A percentile compares a stretch with the other conserved stretches of the same genome.
These are phyloP conservation scores for Suillia variegata DNA, from an alignment of 2,888 invertebrate genomes.

Conservation along the genomic window DNA sequence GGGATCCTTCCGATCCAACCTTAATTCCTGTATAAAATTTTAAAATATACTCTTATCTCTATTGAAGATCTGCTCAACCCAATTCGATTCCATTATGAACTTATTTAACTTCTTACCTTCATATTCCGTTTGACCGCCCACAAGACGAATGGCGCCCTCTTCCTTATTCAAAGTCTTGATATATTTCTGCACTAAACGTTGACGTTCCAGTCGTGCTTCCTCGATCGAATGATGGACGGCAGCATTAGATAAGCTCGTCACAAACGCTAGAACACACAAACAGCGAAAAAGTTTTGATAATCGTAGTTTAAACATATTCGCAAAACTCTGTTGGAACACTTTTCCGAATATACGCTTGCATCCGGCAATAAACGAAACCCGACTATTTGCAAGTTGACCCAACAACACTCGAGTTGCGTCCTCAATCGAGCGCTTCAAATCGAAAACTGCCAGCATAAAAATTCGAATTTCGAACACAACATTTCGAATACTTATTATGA, in stretches of 20 bases:
- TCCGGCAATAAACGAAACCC: slow-evolving; percentile 25
- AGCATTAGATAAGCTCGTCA: slow-evolving; percentile 20
- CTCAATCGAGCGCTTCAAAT: too few species aligned
- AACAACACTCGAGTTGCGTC: neutral
- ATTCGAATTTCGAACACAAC: neutral
- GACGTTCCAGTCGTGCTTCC: slow-evolving; percentile 60
- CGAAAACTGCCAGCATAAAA: neutral
- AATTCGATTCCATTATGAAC: too few species aligned
- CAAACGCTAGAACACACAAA: neutral
- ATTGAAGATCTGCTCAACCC: too few species aligned
- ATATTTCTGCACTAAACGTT: slow-evolving; percentile 71
- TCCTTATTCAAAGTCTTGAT: slow-evolving; percentile 73
- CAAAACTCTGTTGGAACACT: neutral
- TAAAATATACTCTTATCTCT: too few species aligned
- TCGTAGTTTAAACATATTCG: too few species aligned
- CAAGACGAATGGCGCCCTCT: slow-evolving; percentile 75
- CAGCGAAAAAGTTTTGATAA: too few species aligned
- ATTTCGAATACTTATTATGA: slow-evolving; percentile 8
- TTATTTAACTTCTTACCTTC: too few species aligned
- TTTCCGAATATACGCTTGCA: too few species aligned
- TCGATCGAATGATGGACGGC: slow-evolving; percentile 50
- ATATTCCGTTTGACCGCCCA: slow-evolving; percentile 71
- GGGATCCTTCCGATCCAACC: too few species aligned
- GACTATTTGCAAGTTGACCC: slow-evolving; percentile 20
- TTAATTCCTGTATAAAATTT: too few species aligned